Evolutionary conservation across 2,888 invertebrate genomes (phyloP), one percentile per base, ranked within the genome.

Genomic region (Melinopterus prodromus): DNA sequence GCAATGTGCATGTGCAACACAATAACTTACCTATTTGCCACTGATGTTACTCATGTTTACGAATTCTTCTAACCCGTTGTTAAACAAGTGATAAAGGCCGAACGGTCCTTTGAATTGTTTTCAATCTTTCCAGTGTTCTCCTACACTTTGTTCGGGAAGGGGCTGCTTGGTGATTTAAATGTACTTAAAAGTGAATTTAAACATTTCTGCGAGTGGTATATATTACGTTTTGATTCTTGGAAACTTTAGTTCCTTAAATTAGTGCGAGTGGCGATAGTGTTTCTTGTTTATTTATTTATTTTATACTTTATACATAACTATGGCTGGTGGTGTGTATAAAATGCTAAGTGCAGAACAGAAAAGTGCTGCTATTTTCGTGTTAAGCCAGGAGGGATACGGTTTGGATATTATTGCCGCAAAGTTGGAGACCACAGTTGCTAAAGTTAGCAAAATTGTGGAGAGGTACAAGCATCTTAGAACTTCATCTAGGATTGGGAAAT

Each of bases 391-490:
- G 9, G 36, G 78, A 5, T 78, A 74, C 36, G 53, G 69, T 69
- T 38, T 15, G 6, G 78, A 78, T 16, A 26, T 69, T 74, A 78
- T 78, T n/a, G 37, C 78, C n/a, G 53, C 72, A 26, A 72, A 74
- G 14, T 7, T 78, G 14, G 72, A 69, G 12, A 69, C 74, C 26
- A 38, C 15, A 74, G 53, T 6, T 69, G 69, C 36, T 53, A 75
- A 16, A 16, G 74, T 78, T 26, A 9, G 7, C 9, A 16, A 69
- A 12, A 78, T 26, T 69, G 35, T 78, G 35, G 74, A 78, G 26
- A 75, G 78, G 53, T 78, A 78, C 36, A 78, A 78, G n/a, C 26
- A 78, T 74, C 35, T 74, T 75, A 16, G 70, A 14, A 35, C 16
- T 72, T 78, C 74, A 26, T 69, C 16, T 14, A 6, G 74, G 15